Conservation (phyloP, 1,140 invertebrate species). For the Drosophila sp. region DNA sequence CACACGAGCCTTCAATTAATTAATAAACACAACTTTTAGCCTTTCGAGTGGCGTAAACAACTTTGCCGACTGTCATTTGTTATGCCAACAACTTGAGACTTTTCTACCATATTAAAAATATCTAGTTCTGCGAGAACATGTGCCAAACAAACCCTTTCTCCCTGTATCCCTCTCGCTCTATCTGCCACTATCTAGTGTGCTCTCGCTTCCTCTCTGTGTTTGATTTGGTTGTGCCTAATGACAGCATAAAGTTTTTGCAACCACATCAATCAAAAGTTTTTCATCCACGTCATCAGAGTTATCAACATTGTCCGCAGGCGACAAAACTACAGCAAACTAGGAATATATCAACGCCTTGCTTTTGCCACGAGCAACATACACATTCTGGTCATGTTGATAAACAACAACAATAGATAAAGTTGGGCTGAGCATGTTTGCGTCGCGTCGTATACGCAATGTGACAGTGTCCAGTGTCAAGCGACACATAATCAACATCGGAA, state of each 20-base stretch:
- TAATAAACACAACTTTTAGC: conserved; percentile 78
- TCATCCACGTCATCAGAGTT: conserved; percentile 84
- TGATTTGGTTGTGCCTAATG: conserved; percentile 64
- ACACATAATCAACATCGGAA: conserved; percentile 41
- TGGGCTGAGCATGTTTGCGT: conserved; percentile 30
- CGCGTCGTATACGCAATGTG: conserved; percentile 73
- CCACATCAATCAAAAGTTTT: conserved; percentile 83
- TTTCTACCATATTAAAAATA: conserved; percentile 19
- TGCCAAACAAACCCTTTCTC: conserved; percentile 35
- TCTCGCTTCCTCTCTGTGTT: not conserved
- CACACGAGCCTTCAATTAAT: conserved; percentile 72
- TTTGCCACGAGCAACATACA: conserved; percentile 27
- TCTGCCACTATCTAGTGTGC: conserved; percentile 1
- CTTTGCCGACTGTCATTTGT: conserved; percentile 48
- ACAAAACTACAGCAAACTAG: conserved; percentile 47
- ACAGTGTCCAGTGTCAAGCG: conserved; percentile 44
- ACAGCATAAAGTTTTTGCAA: conserved; percentile 81
- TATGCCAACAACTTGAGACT: conserved; percentile 33
- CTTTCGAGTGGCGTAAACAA: conserved; percentile 42
- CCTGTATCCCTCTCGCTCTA: conserved; percentile 4
- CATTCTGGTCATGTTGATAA: conserved; percentile 45
- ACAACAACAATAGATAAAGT: conserved; percentile 25
- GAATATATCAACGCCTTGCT: conserved; percentile 33
- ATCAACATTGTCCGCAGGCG: conserved; percentile 74
- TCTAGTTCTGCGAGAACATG: too few relatives aligned